phyloP scores from a whole-genome alignment of 2,888 invertebrate species.

The Mayetiola destructor region DNA sequence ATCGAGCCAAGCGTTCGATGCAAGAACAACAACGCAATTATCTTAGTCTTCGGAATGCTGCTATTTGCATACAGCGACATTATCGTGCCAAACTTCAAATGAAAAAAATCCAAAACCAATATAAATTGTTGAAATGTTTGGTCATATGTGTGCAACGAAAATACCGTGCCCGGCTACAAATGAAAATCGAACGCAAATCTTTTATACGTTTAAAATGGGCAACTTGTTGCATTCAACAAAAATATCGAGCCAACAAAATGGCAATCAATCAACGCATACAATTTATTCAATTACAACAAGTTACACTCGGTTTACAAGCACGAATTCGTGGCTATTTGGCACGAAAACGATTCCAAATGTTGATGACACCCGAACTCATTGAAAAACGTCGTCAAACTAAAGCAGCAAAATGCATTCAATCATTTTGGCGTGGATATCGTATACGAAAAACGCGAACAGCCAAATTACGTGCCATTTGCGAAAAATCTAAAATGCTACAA shows the following conservation, averaged over 20 bases:
- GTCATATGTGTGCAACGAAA: slow-evolving; percentile 32
- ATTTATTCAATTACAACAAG: not conserved
- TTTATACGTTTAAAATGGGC: slow-evolving; percentile 25
- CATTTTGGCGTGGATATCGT: slow-evolving; percentile 41
- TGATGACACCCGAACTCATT: slow-evolving; percentile 36
- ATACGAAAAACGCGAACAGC: slow-evolving; percentile 23
- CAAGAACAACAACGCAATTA: slow-evolving; percentile 26
- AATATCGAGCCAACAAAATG: slow-evolving; percentile 26
- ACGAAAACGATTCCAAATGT: slow-evolving; percentile 35
- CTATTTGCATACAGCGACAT: slow-evolving; percentile 29
- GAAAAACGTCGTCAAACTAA: slow-evolving; percentile 34
- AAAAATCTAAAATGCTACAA: not conserved
- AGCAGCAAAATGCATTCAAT: slow-evolving; percentile 51
- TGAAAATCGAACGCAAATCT: slow-evolving; percentile 23
- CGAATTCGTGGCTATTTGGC: slow-evolving; percentile 38
- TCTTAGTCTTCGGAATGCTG: slow-evolving; percentile 26
- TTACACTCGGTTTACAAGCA: slow-evolving; percentile 31
- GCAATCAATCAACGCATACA: slow-evolving; percentile 16
- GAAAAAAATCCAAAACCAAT: slow-evolving; percentile 17
- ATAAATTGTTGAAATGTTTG: slow-evolving; percentile 7
- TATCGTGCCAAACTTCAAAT: slow-evolving; percentile 35
- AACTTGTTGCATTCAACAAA: slow-evolving; percentile 30
- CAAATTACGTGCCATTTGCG: slow-evolving; percentile 22
- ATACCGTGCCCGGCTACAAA: slow-evolving; percentile 30
- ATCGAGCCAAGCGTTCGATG: slow-evolving; percentile 23